Base-by-base conservation (phyloP, 2,888 invertebrate genomes). In the Theodoxus fluviatilis region DNA sequence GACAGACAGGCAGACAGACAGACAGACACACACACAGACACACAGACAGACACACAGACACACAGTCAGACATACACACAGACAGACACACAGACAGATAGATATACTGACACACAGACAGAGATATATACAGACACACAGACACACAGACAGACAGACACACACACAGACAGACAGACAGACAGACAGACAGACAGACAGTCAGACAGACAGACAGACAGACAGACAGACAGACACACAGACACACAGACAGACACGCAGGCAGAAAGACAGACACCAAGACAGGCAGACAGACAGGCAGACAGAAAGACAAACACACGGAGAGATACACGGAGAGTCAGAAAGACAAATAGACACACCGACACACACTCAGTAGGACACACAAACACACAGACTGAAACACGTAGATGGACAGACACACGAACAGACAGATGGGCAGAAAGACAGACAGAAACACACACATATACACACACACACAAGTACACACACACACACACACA, bases 1-100 rank as follows among this genome's bases (percentile, higher is more conserved):
- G 12, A 63, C 68, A 68, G 38, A 68, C 57, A 68, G 22, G 57
- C 67, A 67, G 31, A 67, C 67, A 67, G 52, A 67, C 67, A 67
- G 52, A 67, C 52, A 67, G 52, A 67, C 31, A 49, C 67, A 67
- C 52, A 67, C 67, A 67, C 52, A 49, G 52, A 49, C 52, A 67
- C 52, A 67, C 4, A 49, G 33, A 52, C 52, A 67, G 28, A 33
- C 52, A 67, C 52, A 33, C 52, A 49, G 31, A 47, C 28, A 67
- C 7, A 18, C 40, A 66, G n/a, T 25, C 25, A n/a, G 7, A 38
- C 43, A 38, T 25, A 38, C 31, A n/a, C 25, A 9, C 47, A 6
- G 4, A 43, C n/a, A 18, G 12, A 57, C 25, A n/a, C n/a, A 22
- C n/a, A 57, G 1, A 22, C 15, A n/a, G 57, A 57, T 22, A 57